Evolutionary conservation across 1,140 invertebrate species (phyloP), one percentile per base, ranked within the genome.

Genomic region (Stegodyphus mimosarum): DNA sequence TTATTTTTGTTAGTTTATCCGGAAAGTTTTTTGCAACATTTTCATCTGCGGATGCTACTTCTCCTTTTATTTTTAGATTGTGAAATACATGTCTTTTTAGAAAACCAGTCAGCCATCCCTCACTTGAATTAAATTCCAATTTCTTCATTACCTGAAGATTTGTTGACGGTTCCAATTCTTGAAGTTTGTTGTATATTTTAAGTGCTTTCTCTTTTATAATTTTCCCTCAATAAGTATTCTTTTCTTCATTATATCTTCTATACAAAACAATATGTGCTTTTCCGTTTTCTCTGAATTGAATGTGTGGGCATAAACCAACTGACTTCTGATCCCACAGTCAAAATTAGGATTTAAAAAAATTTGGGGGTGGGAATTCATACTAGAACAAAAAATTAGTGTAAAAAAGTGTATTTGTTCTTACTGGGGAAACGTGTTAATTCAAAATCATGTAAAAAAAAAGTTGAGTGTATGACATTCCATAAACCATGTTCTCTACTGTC

Each of bases 1-100:
- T 70, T 55, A 79, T 71, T 70, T 70, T 79, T 52, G 51, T 17
- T 79, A 79, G 10, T 71, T 70, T 60, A 49, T 69, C 33, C 11
- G 0, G 33, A 70, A 70, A 79, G 10, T 7, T 55, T 70, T 79
- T 79, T 10, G 66, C 50, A 60, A n/a, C 17, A 33, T 17, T 53
- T 79, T 71, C 50, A 10, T 79, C 10, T 33, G 64, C 7, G 6
- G 66, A 79, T 79, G 51, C n/a, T 50, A 71, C 33, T 79, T 79
- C 49, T 9, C 76, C 66, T 67, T 67, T 77, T 77, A 15, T 5
- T 60, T 60, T 60, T 10, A 60, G 0, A 77, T 15, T 7, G 13
- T 77, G 11, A 66, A 51, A 67, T 77, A 48, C 48, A 50, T 66
- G 10, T 51, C 49, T 77, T 77, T 60, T 51, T 67, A 77, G 55